These are phyloP conservation scores for Batillaria attramentaria DNA, from an alignment of 1,140 invertebrate species.

Conservation along the genomic window DNA sequence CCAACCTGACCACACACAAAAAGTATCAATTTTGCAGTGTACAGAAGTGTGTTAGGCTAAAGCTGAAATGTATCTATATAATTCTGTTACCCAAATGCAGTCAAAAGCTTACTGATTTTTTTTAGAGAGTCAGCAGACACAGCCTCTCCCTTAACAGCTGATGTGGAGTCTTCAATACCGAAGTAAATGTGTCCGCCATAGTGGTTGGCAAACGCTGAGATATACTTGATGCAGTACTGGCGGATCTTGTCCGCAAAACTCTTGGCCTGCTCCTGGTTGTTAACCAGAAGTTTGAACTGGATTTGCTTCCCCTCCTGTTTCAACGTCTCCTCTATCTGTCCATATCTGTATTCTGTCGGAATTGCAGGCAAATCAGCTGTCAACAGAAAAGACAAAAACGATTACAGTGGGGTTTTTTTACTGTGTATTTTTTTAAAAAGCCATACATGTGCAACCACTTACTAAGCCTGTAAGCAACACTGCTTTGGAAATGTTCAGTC, in stretches of 20 bases:
- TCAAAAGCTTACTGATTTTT: conserved; percentile 10
- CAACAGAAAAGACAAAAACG: background rate
- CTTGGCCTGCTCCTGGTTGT: conserved; percentile 26
- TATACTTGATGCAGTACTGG: conserved; percentile 52
- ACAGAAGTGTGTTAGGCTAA: too few species aligned
- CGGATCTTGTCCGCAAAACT: conserved; percentile 52
- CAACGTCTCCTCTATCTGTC: conserved; percentile 46
- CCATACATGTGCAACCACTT: background rate
- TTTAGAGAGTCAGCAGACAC: background rate
- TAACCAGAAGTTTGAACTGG: conserved; percentile 59
- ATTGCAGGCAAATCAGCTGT: conserved; percentile 51
- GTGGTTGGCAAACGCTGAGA: conserved; percentile 64
- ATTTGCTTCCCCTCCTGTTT: conserved; percentile 66
- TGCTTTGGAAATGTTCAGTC: too few species aligned
- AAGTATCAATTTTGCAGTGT: too few species aligned
- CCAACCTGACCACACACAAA: too few species aligned
- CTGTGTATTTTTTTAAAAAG: background rate
- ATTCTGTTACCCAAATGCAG: too few species aligned
- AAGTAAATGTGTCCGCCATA: conserved; percentile 65
- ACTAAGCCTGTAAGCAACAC: background rate
- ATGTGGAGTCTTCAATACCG: conserved; percentile 58
- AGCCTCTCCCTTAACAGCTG: conserved; percentile 53
- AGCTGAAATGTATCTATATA: too few species aligned
- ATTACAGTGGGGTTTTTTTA: too few species aligned
- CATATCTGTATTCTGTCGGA: conserved; percentile 49